Conservation (phyloP, 1,140 invertebrate genomes). For the Papilio glaucus region DNA sequence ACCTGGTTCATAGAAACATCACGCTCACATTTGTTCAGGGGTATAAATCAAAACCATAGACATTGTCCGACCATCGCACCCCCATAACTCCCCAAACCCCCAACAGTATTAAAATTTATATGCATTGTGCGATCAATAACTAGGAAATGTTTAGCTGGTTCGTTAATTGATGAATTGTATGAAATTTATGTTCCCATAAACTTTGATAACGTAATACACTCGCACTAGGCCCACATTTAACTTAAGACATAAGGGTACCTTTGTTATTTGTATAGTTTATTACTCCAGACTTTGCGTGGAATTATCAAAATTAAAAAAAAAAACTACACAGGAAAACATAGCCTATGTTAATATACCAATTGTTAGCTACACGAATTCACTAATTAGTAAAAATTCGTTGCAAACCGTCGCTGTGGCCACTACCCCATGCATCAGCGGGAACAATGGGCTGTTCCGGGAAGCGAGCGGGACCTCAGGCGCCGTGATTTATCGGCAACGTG, state of each 20-base stretch:
- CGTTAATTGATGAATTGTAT: conserved; percentile 25
- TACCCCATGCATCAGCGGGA: conserved; percentile 17
- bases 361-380: neutral
- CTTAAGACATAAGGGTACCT: neutral
- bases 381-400: conserved; percentile 24
- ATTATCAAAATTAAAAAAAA: neutral
- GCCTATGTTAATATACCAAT: neutral
- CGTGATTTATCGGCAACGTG: conserved; percentile 30
- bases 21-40: conserved; percentile 3
- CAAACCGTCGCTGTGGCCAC: neutral
- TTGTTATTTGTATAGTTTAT: neutral
- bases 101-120: conserved; percentile 32
- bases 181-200: conserved; percentile 3
- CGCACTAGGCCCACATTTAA: neutral
- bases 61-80: neutral
- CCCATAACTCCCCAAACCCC: conserved; percentile 9
- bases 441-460: conserved; percentile 26
- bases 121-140: conserved; percentile 27
- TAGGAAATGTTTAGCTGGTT: conserved; percentile 20
- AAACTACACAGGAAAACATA: too few relatives aligned
- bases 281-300: neutral
- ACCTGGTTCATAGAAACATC: conserved; percentile 29
- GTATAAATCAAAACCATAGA: conserved; percentile 14
- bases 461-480: neutral
- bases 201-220: neutral